phyloP scores from a whole-genome alignment of 2,888 invertebrate species.

The Galerucella calmariensis region DNA sequence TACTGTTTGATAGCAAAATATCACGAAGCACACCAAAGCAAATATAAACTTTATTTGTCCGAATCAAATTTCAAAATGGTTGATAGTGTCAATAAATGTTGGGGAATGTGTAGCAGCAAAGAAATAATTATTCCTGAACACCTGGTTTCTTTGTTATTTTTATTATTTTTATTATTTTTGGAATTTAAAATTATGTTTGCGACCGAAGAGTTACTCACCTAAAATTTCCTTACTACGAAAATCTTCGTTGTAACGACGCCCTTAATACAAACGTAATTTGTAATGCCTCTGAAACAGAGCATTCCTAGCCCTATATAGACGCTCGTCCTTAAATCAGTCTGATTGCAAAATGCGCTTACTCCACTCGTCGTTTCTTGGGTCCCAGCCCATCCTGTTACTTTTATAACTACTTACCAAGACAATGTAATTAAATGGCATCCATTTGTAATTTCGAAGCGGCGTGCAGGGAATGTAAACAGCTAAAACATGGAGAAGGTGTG shows the following conservation, averaged over 20 bases:
- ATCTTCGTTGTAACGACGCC: neutral
- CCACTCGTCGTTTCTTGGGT: constrained; percentile 36
- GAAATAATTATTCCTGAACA: too few relatives aligned
- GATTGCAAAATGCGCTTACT: constrained; percentile 54
- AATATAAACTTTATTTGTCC: too few relatives aligned
- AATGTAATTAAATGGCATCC: constrained; percentile 67
- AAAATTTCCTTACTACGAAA: too few relatives aligned
- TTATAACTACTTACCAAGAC: constrained; percentile 66
- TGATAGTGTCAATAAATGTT: too few relatives aligned
- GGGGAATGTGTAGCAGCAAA: too few relatives aligned
- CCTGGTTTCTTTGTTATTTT: too few relatives aligned
- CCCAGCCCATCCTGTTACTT: constrained; percentile 62
- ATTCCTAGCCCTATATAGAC: constrained; percentile 46
- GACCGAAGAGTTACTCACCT: too few relatives aligned
- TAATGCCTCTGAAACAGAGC: constrained; percentile 14
- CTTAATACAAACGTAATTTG: neutral
- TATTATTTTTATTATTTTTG: too few relatives aligned
- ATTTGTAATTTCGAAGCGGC: constrained; percentile 65
- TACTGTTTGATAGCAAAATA: too few relatives aligned
- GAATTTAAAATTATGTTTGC: too few relatives aligned
- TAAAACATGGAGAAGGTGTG: constrained; percentile 66
- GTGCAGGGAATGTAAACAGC: constrained; percentile 65
- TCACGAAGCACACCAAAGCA: too few relatives aligned
- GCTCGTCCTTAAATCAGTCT: constrained; percentile 59
- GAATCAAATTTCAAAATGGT: too few relatives aligned